Conservation (phyloP, 1,140 invertebrate genomes). For the Micrasema longulum region DNA sequence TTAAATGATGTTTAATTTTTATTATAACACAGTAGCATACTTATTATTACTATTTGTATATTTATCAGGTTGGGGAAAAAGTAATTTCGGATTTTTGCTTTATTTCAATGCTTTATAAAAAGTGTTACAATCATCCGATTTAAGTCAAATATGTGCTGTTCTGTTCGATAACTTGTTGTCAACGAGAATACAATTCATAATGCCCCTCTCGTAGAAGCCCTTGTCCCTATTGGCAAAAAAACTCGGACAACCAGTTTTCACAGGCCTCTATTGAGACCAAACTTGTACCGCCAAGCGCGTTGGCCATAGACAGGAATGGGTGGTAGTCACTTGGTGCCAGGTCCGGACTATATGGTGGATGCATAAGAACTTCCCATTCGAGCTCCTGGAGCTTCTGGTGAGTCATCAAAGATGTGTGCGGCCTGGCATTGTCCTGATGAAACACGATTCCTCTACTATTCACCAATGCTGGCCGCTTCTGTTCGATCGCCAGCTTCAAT, state of each 20-base stretch:
- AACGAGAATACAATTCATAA: constrained; percentile 12
- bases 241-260: constrained; percentile 10
- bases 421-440: too few species aligned
- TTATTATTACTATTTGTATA: too few species aligned
- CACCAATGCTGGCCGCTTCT: constrained; percentile 1
- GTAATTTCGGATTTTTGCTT: too few species aligned
- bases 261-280: constrained; percentile 21
- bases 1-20: too few species aligned
- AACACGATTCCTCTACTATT: background rate
- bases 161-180: constrained; percentile 18
- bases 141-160: constrained; percentile 19
- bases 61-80: too few species aligned
- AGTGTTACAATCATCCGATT: constrained; percentile 25
- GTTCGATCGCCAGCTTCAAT: background rate
- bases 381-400: too few species aligned
- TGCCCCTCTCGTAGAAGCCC: constrained; percentile 1
- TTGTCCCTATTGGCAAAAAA: constrained; percentile 7
- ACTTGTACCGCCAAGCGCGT: constrained; percentile 18
- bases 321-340: constrained; percentile 20
- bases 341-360: constrained; percentile 18
- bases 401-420: too few species aligned
- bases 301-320: constrained; percentile 14
- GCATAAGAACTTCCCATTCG: constrained; percentile 17
- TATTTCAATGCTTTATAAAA: constrained; percentile 20
- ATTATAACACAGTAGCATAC: too few species aligned